Conservation (phyloP, 2,113 vertebrate species). For the Atractosteus spatula region DNA sequence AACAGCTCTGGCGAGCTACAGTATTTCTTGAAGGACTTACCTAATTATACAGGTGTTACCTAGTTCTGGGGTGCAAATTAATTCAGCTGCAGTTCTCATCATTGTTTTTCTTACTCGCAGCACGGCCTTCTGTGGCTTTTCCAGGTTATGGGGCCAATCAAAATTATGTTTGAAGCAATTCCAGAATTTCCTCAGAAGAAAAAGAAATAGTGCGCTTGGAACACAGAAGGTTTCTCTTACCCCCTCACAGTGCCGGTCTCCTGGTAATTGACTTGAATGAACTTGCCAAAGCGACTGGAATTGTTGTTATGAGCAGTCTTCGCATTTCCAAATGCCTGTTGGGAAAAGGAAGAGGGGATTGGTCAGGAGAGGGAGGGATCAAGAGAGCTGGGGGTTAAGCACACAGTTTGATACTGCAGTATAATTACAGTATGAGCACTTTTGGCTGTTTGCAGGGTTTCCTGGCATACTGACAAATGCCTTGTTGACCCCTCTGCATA, state of each 20-base stretch:
- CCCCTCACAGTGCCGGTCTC: slow-evolving; percentile 95
- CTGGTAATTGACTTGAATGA: slow-evolving; percentile 98
- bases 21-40: too few relatives aligned
- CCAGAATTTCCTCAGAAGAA: too few relatives aligned
- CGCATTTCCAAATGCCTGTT: slow-evolving; percentile 95
- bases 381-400: slow-evolving; percentile 12
- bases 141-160: too few relatives aligned
- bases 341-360: slow-evolving; percentile 26
- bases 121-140: too few relatives aligned
- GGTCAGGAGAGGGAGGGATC: slow-evolving; percentile 6
- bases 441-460: background rate
- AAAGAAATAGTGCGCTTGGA: too few relatives aligned
- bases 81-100: too few relatives aligned
- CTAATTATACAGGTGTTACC: too few relatives aligned
- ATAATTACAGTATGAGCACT: background rate
- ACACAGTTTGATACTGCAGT: background rate
- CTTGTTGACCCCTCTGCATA: background rate
- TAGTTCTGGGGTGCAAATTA: too few relatives aligned
- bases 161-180: too few relatives aligned
- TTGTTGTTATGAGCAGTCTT: slow-evolving; percentile 99
- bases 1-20: too few relatives aligned
- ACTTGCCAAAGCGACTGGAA: slow-evolving; percentile 97
- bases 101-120: too few relatives aligned
- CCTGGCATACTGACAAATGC: background rate
- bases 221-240: slow-evolving; percentile 62